Conservation (phyloP, 2,113 vertebrate species). For the Callionymus lyra region DNA sequence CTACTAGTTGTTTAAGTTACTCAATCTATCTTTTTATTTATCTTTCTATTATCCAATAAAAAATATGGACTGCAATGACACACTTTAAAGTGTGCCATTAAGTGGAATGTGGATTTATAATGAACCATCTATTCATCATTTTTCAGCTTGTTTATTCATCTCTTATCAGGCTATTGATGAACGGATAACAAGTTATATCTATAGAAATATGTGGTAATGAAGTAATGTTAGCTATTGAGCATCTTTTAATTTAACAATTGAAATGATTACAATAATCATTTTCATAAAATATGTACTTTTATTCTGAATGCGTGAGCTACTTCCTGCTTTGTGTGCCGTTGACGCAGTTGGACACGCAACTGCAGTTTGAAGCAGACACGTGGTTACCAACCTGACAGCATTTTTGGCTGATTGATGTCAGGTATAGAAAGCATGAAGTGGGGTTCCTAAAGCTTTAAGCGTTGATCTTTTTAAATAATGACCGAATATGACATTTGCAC, state of each 20-base stretch:
- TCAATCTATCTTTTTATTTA: too few relatives aligned
- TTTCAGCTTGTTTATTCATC: background rate
- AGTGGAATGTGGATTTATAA: too few relatives aligned
- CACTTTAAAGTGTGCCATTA: too few relatives aligned
- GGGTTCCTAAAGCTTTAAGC: too few relatives aligned
- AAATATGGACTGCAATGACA: too few relatives aligned
- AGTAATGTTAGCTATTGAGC: background rate
- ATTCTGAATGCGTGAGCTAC: constrained; percentile 13
- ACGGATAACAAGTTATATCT: background rate
- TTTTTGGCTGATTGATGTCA: constrained; percentile 1
- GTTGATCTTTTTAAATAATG: too few relatives aligned
- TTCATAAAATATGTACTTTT: constrained; percentile 5
- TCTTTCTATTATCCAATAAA: too few relatives aligned
- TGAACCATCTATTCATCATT: too few relatives aligned
- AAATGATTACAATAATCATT: background rate
- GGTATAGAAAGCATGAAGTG: too few relatives aligned
- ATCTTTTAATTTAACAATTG: background rate
- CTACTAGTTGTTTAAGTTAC: too few relatives aligned
- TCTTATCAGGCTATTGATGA: background rate
- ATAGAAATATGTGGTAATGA: background rate
- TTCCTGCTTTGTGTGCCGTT: constrained; percentile 21
- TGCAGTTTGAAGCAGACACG: constrained; percentile 72
- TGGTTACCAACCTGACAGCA: constrained; percentile 65
- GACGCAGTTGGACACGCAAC: constrained; percentile 21
- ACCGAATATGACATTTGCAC: too few relatives aligned